Percentiles rank a stretch among this genome's conserved stretches.
Evolutionary conservation across 1,140 invertebrate species (phyloP).

Genomic region (Mya arenaria): DNA sequence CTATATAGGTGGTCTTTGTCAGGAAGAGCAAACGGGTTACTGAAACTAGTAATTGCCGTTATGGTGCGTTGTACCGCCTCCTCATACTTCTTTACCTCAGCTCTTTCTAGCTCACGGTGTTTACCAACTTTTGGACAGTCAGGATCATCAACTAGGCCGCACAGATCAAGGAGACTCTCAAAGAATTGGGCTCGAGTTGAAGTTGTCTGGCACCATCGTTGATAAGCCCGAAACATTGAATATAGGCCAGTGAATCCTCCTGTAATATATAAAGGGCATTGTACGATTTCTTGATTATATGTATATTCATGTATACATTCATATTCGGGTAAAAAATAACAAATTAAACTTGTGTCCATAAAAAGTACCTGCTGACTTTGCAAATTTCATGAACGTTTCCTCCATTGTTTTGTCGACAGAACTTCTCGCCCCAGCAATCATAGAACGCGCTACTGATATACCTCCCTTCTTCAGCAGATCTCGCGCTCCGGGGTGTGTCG

Average conservation of each 20-base stretch:
- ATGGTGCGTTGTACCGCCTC: constrained; percentile 22
- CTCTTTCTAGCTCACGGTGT: constrained; percentile 53
- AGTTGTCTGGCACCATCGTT: constrained; percentile 52
- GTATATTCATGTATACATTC: not conserved
- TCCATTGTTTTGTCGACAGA: constrained; percentile 65
- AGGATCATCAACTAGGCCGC: constrained; percentile 34
- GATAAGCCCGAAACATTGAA: constrained; percentile 43
- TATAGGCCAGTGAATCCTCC: constrained; percentile 26
- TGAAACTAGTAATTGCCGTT: constrained; percentile 51
- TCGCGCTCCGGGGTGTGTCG: constrained; percentile 52
- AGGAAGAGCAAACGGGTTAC: constrained; percentile 49
- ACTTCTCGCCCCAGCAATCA: constrained; percentile 59
- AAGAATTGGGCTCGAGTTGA: constrained; percentile 51
- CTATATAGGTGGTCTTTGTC: constrained; percentile 35
- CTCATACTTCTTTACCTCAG: constrained; percentile 55
- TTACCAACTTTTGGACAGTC: not conserved
- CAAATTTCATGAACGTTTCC: constrained; percentile 60
- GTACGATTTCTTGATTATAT: not conserved
- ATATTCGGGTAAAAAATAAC: not conserved
- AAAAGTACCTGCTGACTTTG: constrained; percentile 5
- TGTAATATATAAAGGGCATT: not conserved
- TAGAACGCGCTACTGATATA: constrained; percentile 60
- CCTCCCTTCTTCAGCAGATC: constrained; percentile 50
- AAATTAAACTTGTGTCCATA: not conserved
- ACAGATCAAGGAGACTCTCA: constrained; percentile 27